These are phyloP conservation scores for Eira barbara DNA, from an alignment of 2,113 vertebrate genomes.

Conservation along the genomic window DNA sequence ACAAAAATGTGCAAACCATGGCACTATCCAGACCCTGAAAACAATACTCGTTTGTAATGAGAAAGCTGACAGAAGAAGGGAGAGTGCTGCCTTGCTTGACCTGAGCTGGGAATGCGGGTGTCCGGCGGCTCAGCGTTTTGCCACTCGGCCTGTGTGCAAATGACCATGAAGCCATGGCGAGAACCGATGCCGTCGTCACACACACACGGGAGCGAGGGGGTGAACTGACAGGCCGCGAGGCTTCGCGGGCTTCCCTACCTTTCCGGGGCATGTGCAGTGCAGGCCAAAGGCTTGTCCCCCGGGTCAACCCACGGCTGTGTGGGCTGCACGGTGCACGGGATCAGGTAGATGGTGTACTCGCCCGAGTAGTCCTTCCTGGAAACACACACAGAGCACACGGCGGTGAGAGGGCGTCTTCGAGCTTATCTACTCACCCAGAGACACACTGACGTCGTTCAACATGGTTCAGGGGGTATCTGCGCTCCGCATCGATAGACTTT, in stretches of 20 bases:
- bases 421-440: background rate
- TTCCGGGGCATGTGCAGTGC: slow-evolving; percentile 95
- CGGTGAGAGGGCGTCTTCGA: rapidly evolving
- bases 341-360: slow-evolving; percentile 93
- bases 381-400: background rate
- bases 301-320: slow-evolving; percentile 96
- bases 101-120: background rate
- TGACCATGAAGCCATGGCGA: rapidly evolving
- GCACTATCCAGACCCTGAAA: background rate
- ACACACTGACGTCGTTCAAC: background rate
- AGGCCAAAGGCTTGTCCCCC: slow-evolving; percentile 94
- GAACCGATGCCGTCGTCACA: background rate
- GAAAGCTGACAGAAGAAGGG: background rate
- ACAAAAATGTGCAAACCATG: background rate
- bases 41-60: background rate
- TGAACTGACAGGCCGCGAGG: background rate
- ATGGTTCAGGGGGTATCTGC: background rate
- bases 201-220: background rate
- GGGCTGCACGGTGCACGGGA: slow-evolving; percentile 97
- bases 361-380: slow-evolving; percentile 97
- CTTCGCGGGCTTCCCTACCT: slow-evolving; percentile 80
- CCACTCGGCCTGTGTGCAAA: background rate
- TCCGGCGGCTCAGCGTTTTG: background rate
- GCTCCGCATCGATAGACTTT: background rate
- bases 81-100: background rate